Percentiles rank a stretch among this genome's conserved stretches.
These are phyloP conservation scores for Oreonectes daqikongensis DNA, from an alignment of 2,797 vertebrate genomes.

Conservation along the genomic window DNA sequence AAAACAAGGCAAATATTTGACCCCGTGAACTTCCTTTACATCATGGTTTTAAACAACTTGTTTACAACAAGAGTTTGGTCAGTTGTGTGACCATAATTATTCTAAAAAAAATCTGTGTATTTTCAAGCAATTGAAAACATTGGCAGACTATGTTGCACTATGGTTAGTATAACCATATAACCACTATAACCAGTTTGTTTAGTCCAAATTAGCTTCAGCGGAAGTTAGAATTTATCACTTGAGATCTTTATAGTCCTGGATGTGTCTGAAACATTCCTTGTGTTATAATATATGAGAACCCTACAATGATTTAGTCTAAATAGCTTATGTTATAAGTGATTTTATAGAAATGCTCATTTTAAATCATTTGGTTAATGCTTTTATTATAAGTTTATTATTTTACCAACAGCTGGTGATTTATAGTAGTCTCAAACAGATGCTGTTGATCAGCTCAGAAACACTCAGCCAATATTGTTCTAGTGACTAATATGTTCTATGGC, in stretches of 20 bases:
- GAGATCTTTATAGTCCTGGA: not conserved
- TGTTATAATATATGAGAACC: not conserved
- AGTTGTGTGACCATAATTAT: not conserved
- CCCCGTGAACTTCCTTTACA: not conserved
- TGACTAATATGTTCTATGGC: conserved; percentile 27
- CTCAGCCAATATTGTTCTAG: conserved; percentile 15
- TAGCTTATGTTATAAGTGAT: not conserved
- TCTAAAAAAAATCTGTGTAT: not conserved
- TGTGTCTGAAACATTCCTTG: not conserved
- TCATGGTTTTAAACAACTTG: not conserved
- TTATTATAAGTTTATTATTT: not conserved
- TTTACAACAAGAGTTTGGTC: conserved; percentile 1
- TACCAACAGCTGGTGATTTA: not conserved
- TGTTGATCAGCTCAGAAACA: conserved; percentile 12
- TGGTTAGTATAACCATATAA: not conserved
- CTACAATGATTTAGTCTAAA: not conserved
- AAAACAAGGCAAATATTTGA: not conserved
- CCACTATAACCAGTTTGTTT: too few relatives aligned
- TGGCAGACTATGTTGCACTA: not conserved
- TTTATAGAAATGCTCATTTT: not conserved
- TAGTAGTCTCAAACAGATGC: conserved; percentile 20
- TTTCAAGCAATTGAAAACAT: not conserved
- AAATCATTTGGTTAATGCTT: not conserved
- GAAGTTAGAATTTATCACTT: conserved; percentile 3
- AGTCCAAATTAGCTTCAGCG: too few relatives aligned